Conservation (phyloP, 1,140 invertebrate genomes). For the Drosophila arizonae region DNA sequence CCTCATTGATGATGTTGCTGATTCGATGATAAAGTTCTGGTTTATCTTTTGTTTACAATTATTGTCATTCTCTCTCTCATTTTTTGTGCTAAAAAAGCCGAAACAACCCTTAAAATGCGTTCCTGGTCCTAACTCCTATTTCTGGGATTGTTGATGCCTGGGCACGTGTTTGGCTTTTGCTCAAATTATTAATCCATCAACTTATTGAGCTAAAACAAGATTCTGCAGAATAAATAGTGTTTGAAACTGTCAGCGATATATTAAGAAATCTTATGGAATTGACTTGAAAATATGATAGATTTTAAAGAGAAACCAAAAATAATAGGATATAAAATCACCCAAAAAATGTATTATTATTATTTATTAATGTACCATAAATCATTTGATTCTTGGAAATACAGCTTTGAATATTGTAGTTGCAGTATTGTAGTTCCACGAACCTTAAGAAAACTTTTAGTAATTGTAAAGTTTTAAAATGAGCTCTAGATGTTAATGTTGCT, state of each 20-base stretch:
- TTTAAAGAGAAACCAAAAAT: not conserved
- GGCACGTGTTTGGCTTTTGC: conserved; percentile 56
- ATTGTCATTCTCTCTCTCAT: conserved; percentile 28
- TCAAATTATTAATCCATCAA: conserved; percentile 44
- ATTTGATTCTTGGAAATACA: too few species aligned
- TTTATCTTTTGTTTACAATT: conserved; percentile 59
- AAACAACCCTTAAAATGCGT: conserved; percentile 34
- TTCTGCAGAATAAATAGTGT: not conserved
- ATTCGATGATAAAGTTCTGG: conserved; percentile 42
- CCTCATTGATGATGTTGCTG: conserved; percentile 45
- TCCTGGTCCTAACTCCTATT: not conserved
- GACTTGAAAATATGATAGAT: not conserved
- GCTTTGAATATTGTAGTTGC: too few species aligned
- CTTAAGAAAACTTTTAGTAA: too few species aligned
- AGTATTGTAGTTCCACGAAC: too few species aligned
- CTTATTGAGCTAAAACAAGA: not conserved
- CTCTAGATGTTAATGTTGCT: conserved; percentile 23
- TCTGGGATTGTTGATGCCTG: conserved; percentile 10
- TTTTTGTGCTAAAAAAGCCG: conserved; percentile 18
- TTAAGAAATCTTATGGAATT: not conserved
- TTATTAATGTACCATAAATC: too few species aligned
- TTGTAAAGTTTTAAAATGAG: not conserved
- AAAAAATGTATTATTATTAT: too few species aligned
- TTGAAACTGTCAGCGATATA: not conserved
- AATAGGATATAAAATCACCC: not conserved